Conservation (phyloP, 2,113 vertebrate genomes). For the Cyanistes caeruleus region DNA sequence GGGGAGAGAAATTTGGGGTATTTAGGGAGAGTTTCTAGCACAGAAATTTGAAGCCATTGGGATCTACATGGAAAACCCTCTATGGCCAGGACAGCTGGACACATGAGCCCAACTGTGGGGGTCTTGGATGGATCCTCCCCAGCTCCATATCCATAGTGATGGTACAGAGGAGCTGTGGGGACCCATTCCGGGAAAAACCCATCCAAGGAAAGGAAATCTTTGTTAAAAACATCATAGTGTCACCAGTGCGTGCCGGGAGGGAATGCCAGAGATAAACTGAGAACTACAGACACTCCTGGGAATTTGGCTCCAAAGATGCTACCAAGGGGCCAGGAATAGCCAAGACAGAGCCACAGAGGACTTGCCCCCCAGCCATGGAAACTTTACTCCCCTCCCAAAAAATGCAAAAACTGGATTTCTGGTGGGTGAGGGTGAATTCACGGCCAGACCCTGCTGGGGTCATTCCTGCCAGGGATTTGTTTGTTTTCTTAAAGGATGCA, state of each 20-base stretch:
- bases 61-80: not conserved
- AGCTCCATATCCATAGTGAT: not conserved
- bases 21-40: not conserved
- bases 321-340: not conserved
- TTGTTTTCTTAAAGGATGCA: slow-evolving; percentile 64
- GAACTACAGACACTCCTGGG: not conserved
- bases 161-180: not conserved
- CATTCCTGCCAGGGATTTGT: not conserved
- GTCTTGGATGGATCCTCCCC: not conserved
- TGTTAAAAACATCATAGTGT: not conserved
- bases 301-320: not conserved
- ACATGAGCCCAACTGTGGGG: fast-evolving
- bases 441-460: not conserved
- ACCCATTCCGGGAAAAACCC: fast-evolving
- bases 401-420: not conserved
- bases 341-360: not conserved
- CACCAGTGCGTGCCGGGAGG: not conserved
- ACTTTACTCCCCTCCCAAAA: not conserved
- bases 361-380: fast-evolving
- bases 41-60: fast-evolving
- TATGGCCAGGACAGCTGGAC: not conserved
- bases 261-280: not conserved
- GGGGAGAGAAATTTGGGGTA: not conserved
- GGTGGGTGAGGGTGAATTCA: not conserved
- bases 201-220: not conserved